phyloP scores from a whole-genome alignment of 2,113 vertebrate species.

The Notarius quadriscutis region DNA sequence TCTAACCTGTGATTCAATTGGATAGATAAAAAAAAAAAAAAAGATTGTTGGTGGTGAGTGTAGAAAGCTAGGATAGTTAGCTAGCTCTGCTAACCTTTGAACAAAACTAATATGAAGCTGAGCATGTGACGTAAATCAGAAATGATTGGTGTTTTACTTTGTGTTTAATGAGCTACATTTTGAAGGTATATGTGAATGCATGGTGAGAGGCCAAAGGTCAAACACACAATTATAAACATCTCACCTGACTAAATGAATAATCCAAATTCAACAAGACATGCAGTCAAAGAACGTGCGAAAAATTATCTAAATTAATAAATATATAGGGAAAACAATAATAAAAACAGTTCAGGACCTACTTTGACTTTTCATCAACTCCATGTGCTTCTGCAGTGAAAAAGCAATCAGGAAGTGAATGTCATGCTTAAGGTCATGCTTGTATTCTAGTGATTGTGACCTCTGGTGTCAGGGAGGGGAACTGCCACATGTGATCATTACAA shows the following conservation, averaged over 20 bases:
- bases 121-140: background rate
- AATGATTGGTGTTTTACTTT: background rate
- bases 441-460: background rate
- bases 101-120: background rate
- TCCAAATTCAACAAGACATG: background rate
- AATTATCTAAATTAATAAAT: background rate
- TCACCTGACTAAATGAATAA: background rate
- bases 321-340: background rate
- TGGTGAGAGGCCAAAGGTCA: background rate
- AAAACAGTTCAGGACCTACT: background rate
- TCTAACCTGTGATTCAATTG: background rate
- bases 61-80: background rate
- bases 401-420: background rate
- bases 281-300: background rate
- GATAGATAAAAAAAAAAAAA: no score
- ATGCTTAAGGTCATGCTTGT: background rate
- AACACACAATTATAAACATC: background rate
- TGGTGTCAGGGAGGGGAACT: background rate
- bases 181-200: background rate
- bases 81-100: background rate
- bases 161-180: background rate
- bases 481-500: background rate
- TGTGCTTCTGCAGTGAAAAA: background rate
- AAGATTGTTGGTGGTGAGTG: background rate
- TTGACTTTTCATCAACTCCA: background rate